Percentiles rank a stretch among this genome's conserved stretches.
Conservation (phyloP, 2,113 vertebrate genomes). For the Meriones unguiculatus region DNA sequence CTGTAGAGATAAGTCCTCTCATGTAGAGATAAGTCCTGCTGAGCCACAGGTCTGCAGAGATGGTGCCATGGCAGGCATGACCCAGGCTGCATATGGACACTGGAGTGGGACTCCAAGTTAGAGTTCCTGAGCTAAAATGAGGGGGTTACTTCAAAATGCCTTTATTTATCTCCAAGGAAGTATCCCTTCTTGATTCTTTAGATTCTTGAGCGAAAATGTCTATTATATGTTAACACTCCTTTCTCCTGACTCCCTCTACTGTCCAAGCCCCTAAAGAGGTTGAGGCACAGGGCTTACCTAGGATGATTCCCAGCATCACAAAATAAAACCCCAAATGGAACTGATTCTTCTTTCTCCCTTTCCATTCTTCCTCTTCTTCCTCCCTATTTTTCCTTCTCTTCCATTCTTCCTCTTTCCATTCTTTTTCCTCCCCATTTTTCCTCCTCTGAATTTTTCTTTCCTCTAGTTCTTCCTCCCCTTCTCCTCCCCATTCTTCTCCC, state of each 20-base stretch:
- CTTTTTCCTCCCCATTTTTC: background rate
- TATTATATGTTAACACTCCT: background rate
- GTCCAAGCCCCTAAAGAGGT: background rate
- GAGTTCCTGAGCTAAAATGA: background rate
- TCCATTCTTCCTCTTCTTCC: background rate
- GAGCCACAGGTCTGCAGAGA: background rate
- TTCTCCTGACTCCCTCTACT: background rate
- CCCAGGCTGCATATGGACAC: too few relatives aligned
- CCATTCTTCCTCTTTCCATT: background rate
- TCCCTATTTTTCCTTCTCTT: too few relatives aligned
- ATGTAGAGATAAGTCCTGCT: background rate
- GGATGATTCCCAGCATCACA: background rate
- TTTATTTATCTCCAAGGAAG: background rate
- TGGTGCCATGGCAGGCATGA: background rate
- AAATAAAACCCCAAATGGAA: background rate
- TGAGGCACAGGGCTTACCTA: background rate
- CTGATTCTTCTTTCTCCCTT: background rate
- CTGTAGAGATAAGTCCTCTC: background rate
- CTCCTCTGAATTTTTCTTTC: background rate
- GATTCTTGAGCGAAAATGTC: background rate
- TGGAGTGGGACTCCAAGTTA: background rate
- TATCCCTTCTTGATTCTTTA: background rate
- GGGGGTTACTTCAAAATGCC: background rate
- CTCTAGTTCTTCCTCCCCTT: background rate
- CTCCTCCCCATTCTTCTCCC: background rate